A percentile compares a stretch with the other conserved stretches of the same genome.
These are phyloP conservation scores for Toxotes jaculatrix DNA, from an alignment of 2,113 vertebrate genomes.

Conservation along the genomic window DNA sequence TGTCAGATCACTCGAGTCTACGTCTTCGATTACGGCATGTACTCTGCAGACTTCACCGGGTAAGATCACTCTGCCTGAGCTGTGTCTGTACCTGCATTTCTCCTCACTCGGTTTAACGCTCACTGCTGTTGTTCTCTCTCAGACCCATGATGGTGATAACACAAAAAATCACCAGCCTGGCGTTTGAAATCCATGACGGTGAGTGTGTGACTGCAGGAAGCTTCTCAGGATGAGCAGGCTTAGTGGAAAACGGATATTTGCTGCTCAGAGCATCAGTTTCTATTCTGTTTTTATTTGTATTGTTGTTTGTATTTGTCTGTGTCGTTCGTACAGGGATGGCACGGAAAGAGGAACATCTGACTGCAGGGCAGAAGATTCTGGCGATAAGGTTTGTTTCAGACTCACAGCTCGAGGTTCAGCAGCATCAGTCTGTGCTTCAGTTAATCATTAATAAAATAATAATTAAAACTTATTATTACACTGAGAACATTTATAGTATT, in stretches of 20 bases:
- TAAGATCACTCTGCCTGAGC: conserved; percentile 71
- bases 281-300: background rate
- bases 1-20: conserved; percentile 97
- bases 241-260: no score
- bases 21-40: conserved; percentile 96
- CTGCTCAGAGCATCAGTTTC: background rate
- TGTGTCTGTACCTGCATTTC: background rate
- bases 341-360: conserved; percentile 91
- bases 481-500: no score
- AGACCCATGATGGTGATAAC: conserved; percentile 99
- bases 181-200: conserved; percentile 95
- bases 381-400: conserved; percentile 89
- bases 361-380: conserved; percentile 89
- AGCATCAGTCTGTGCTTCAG: background rate
- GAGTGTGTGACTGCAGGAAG: conserved; percentile 10
- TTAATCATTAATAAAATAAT: no score
- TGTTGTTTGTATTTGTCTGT: background rate
- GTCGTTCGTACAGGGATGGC: conserved; percentile 87
- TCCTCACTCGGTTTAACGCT: background rate
- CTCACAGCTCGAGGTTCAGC: background rate
- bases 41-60: conserved; percentile 97
- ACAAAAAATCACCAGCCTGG: conserved; percentile 97
- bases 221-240: background rate
- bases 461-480: no score
- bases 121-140: conserved; percentile 53